These are phyloP conservation scores for Cricetomys ansorgei DNA, from an alignment of 2,113 vertebrate species.

Conservation along the genomic window DNA sequence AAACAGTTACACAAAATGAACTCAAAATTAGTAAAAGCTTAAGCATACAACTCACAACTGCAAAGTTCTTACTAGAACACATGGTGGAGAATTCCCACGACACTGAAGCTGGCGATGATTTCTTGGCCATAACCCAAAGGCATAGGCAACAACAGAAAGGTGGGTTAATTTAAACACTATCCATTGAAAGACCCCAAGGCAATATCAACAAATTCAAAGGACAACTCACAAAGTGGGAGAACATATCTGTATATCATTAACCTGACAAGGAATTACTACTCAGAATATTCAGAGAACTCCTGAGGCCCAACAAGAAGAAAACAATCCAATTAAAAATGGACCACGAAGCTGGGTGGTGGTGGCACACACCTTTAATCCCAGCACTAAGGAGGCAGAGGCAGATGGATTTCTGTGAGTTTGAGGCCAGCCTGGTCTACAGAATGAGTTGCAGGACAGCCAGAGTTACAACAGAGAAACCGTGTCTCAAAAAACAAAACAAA, in stretches of 20 bases:
- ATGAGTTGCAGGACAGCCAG: too few relatives aligned
- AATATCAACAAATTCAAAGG: not conserved
- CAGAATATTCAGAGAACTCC: not conserved
- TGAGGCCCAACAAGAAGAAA: not conserved
- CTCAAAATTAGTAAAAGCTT: not conserved
- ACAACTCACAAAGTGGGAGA: not conserved
- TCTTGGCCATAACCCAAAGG: not conserved
- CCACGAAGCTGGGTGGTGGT: too few relatives aligned
- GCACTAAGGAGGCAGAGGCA: too few relatives aligned
- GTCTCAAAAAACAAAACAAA: too few relatives aligned
- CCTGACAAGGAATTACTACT: not conserved
- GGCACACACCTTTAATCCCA: too few relatives aligned
- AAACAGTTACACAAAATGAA: not conserved
- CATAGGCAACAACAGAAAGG: not conserved
- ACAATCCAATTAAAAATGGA: not conserved
- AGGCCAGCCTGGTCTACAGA: too few relatives aligned
- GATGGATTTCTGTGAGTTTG: too few relatives aligned
- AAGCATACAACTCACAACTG: not conserved
- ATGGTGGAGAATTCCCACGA: not conserved
- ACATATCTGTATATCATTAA: not conserved
- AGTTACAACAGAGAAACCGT: too few relatives aligned
- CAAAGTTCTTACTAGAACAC: not conserved
- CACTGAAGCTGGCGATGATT: not conserved
- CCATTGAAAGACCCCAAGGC: not conserved
- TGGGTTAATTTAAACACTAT: not conserved